A percentile compares a stretch with the other conserved stretches of the same genome.
These are phyloP conservation scores for Ptilorrhoa leucosticta DNA, from an alignment of 2,113 vertebrate genomes.

Conservation along the genomic window DNA sequence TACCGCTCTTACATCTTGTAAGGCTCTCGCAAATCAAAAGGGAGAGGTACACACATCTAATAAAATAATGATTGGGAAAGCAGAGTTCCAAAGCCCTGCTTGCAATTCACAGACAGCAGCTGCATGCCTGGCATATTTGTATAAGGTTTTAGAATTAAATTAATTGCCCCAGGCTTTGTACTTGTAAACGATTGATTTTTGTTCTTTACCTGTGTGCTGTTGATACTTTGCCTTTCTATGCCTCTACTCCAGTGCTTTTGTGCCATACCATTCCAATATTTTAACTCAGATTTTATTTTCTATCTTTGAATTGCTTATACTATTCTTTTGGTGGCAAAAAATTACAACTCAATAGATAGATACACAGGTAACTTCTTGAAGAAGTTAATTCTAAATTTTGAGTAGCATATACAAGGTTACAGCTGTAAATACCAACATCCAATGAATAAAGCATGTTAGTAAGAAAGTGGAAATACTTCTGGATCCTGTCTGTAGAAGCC, in stretches of 20 bases:
- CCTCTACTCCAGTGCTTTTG: background rate
- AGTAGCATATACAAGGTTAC: background rate
- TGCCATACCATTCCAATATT: background rate
- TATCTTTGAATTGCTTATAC: background rate
- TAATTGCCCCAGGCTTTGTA: background rate
- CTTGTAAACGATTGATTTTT: background rate
- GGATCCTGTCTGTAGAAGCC: background rate
- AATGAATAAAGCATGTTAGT: background rate
- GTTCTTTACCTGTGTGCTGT: background rate
- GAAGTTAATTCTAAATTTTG: background rate
- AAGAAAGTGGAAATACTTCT: background rate
- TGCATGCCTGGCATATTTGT: background rate
- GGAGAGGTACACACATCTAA: background rate
- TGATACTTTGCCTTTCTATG: background rate
- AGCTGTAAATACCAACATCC: background rate
- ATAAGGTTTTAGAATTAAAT: constrained; percentile 11
- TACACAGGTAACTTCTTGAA: background rate
- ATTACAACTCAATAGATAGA: background rate
- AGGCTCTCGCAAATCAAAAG: constrained; percentile 25
- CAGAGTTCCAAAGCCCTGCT: constrained; percentile 9
- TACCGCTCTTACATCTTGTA: constrained; percentile 11
- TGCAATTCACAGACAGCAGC: constrained; percentile 1
- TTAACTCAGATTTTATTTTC: background rate
- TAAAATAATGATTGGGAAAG: constrained; percentile 39
- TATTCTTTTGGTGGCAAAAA: background rate